A percentile compares a stretch with the other conserved stretches of the same genome.
phyloP scores from a whole-genome alignment of 2,888 invertebrate genomes.

The Brachyptera putata region DNA sequence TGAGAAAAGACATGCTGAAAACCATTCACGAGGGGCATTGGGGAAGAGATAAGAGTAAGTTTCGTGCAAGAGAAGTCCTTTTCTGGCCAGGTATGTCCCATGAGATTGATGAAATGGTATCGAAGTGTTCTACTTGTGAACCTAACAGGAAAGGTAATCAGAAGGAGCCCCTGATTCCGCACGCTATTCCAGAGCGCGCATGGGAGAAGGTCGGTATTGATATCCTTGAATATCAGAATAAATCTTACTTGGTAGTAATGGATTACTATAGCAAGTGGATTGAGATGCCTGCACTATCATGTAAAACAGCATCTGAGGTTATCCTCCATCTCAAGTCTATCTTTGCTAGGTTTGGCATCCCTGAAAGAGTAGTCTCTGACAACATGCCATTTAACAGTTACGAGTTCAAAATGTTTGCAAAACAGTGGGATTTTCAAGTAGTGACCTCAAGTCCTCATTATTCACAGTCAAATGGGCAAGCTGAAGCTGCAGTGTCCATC shows the following conservation, averaged over 20 bases:
- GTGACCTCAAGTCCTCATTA: background rate
- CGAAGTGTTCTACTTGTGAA: no score
- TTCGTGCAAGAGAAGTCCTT: no score
- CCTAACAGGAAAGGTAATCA: no score
- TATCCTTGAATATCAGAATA: background rate
- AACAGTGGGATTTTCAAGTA: background rate
- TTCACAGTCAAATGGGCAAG: conserved; percentile 4
- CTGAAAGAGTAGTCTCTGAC: background rate
- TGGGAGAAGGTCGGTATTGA: conserved; percentile 13
- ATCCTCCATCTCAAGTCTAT: background rate
- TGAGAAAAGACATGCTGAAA: no score
- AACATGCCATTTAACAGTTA: conserved; percentile 7
- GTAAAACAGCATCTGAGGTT: background rate
- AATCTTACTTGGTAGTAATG: background rate
- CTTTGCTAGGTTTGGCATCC: conserved; percentile 7
- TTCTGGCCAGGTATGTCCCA: no score
- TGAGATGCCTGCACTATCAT: conserved; percentile 6
- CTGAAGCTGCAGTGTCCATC: conserved; percentile 1
- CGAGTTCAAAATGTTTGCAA: conserved; percentile 3
- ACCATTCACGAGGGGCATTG: no score
- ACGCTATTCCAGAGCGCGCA: conserved; percentile 10
- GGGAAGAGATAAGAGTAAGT: no score
- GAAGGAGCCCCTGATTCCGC: conserved; percentile 11
- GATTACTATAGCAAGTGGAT: conserved; percentile 19
- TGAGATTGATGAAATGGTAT: no score